phyloP scores from a whole-genome alignment of 2,797 vertebrate species.

The Coccyzus lansbergi region DNA sequence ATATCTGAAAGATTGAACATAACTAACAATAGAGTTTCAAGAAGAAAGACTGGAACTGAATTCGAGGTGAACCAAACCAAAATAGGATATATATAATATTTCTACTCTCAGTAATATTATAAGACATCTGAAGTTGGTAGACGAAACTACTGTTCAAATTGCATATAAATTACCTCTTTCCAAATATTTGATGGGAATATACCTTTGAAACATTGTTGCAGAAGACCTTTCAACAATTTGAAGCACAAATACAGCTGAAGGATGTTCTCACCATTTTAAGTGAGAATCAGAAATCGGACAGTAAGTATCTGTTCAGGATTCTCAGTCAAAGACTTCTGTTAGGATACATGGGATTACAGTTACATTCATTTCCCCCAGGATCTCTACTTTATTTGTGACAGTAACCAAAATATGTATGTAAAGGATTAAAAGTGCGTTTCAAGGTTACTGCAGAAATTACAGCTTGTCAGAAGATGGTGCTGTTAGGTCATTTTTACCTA shows the following conservation, averaged over 20 bases:
- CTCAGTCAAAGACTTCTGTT: background rate
- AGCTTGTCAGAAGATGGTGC: conserved; percentile 75
- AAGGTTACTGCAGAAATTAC: conserved; percentile 49
- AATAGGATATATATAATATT: background rate
- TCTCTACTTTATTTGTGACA: background rate
- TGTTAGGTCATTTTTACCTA: conserved; percentile 57
- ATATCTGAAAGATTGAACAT: background rate
- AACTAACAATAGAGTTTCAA: background rate
- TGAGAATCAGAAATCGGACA: conserved; percentile 3
- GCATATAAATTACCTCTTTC: conserved; percentile 14
- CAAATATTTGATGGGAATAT: conserved; percentile 7
- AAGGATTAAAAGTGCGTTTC: conserved; percentile 28
- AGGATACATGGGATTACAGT: background rate
- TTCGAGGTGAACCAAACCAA: background rate
- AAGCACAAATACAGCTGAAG: background rate
- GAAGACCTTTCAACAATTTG: background rate
- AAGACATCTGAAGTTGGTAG: background rate
- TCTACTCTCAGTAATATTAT: background rate
- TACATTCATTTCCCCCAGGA: background rate
- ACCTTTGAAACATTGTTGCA: background rate
- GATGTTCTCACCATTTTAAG: conserved; percentile 23
- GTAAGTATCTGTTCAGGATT: background rate
- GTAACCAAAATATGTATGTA: background rate
- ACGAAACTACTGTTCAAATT: background rate
- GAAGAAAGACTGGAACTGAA: background rate